Base-by-base conservation (phyloP, 2,797 vertebrate genomes). In the Acropternis orthonyx region DNA sequence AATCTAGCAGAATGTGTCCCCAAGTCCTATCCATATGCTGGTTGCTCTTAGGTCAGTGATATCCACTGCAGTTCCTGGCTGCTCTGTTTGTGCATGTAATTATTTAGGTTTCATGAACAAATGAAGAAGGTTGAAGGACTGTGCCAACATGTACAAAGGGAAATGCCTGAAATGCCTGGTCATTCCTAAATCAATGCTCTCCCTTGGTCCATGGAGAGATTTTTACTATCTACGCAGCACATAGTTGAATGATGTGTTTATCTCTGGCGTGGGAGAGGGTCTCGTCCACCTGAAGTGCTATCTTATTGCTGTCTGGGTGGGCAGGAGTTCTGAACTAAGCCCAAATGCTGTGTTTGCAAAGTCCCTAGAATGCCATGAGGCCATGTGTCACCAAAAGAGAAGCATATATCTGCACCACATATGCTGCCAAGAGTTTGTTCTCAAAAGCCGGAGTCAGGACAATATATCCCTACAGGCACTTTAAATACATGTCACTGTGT, bases 21-120 rank as follows among this genome's bases (percentile, higher is more conserved):
- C 66, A 4, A 43, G 55, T 81, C 62, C 58, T 72, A 10, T 51
- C 73, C 85, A 58, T 95, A 92, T 81, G 88, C 69, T 88, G 76
- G 16, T 30, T 85, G 62, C 39, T 88, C 76, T 81, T 41, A 85
- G 74, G 88, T 86, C 93, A 81, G 65, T 55, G 82, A 69, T 3
- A 0, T 51, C 36, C 6, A 2, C 37, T 51, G 58, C 58, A 68
- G 26, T 27, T 85, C 46, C 32, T 0, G 3, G 34, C 37, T 77
- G 27, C 32, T 94, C 75, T 34, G 2, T 4, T 85, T 78, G 43
- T 39, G 18, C 0, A 0, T 20, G 5, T 22, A 72, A 72, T 75
- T 81, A 65, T 80, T 88, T 85, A 51, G 24, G 27, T 72, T 87
- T 89, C 8, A 37, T 23, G 34, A 89, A 48, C 19, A 84, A 72